Evolutionary conservation across 2,797 vertebrate genomes (phyloP), one percentile per base, ranked within the genome.

Genomic region (Anisognathus igniventris): DNA sequence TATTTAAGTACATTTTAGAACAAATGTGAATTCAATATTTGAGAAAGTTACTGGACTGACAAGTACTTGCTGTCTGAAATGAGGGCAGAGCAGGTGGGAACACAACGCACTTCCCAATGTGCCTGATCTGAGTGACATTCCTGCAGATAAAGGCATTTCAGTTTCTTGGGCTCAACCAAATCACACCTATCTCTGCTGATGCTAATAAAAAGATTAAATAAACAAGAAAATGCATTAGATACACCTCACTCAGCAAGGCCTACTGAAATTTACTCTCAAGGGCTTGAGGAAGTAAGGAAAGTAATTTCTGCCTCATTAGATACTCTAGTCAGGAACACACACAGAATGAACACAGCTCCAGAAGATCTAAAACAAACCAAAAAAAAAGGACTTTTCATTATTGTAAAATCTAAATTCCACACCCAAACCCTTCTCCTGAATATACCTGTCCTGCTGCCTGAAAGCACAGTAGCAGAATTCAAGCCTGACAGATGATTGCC

Each of bases 151-250:
- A 68, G 64, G 64, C 20, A 76, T 86, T 88, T 79, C 53, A 42
- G 51, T 21, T 44, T 68, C 80, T 28, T 65, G 42, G 37, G 51
- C 27, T 67, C 57, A 44, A 65, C 7, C 40, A 62, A 77, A 54
- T 31, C 25, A 54, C n/a, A 65, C 30, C 8, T 47, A 57, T 17
- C 48, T 88, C 65, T 68, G 50, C 37, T 64, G 40, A 92, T n/a
- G 61, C 14, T 27, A 82, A 87, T 13, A 61, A 28, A 72, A 87
- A 68, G 2, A 90, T 56, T n/a, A 90, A 70, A 92, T 56, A 93
- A 94, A 86, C 37, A 88, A 64, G 12, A 74, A 90, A 86, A 90
- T 37, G 7, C 25, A 88, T 71, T 51, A 74, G 79, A 83, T 54
- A 70, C 14, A 37, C 48, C 51, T 51, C 42, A 77, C 20, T 74